Conservation (phyloP, 2,797 vertebrate species). For the Protonibea diacanthus region DNA sequence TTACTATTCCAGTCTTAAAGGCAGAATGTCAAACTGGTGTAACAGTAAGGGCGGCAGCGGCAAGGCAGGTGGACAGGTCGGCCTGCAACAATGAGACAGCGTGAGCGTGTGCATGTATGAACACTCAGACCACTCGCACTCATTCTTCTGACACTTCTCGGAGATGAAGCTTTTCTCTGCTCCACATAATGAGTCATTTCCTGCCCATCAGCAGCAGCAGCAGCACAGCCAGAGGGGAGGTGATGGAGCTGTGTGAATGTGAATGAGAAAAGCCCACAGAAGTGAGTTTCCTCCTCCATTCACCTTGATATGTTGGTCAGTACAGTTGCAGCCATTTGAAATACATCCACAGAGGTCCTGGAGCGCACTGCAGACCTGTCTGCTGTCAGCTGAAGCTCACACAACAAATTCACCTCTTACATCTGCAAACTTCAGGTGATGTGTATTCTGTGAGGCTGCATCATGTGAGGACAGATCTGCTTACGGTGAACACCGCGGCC, state of each 20-base stretch:
- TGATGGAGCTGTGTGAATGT: slow-evolving; percentile 18
- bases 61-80: not conserved
- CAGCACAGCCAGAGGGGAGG: slow-evolving; percentile 29
- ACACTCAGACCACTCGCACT: not conserved
- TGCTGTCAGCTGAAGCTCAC: not conserved
- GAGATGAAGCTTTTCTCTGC: slow-evolving; percentile 18
- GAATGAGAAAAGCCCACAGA: slow-evolving; percentile 15
- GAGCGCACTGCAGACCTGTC: no score
- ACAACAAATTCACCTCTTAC: not conserved
- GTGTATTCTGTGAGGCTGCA: not conserved
- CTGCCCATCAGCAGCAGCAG: slow-evolving; percentile 21
- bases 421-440: not conserved
- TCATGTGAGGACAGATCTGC: not conserved
- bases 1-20: slow-evolving; percentile 21
- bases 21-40: not conserved
- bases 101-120: not conserved
- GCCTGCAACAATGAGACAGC: not conserved
- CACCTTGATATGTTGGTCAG: slow-evolving; percentile 1
- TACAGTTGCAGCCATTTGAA: not conserved
- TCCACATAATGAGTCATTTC: slow-evolving; percentile 42
- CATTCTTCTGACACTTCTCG: slow-evolving; percentile 14
- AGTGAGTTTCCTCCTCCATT: not conserved
- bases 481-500: not conserved
- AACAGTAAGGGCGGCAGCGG: not conserved
- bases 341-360: not conserved